Evolutionary conservation across 2,113 vertebrate genomes (phyloP).

Genomic region (Perccottus glenii): DNA sequence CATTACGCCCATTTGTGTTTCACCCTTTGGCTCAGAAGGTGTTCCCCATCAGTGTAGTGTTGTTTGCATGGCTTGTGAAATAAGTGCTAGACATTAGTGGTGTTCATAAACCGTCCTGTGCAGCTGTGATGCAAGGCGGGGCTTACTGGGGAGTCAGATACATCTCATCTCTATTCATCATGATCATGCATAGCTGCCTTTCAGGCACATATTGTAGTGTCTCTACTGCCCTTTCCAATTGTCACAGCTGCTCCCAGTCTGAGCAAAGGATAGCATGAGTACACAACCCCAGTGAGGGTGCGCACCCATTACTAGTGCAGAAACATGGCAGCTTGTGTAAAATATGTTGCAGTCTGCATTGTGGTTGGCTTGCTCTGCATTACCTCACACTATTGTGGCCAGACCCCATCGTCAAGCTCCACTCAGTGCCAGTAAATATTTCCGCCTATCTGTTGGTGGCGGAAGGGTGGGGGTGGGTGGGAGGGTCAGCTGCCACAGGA

Average conservation of each 20-base stretch:
- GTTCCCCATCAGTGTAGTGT: conserved; percentile 13
- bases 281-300: neutral
- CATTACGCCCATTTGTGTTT: conserved; percentile 31
- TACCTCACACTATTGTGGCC: conserved; percentile 19
- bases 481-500: conserved; percentile 51
- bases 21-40: conserved; percentile 18
- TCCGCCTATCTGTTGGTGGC: conserved; percentile 24
- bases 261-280: conserved; percentile 20
- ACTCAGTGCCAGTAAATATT: conserved; percentile 34
- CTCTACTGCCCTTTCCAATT: conserved; percentile 16
- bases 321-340: neutral
- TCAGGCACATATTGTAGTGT: conserved; percentile 20
- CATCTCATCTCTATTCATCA: conserved; percentile 5
- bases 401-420: conserved; percentile 13
- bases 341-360: conserved; percentile 8
- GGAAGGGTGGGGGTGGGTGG: conserved; percentile 4
- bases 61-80: conserved; percentile 1
- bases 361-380: conserved; percentile 19
- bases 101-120: conserved; percentile 1
- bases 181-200: conserved; percentile 5
- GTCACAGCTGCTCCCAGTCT: conserved; percentile 52
- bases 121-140: neutral
- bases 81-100: neutral
- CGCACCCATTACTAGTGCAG: conserved; percentile 12
- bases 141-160: conserved; percentile 4